Percentiles rank a stretch among this genome's conserved stretches.
Evolutionary conservation across 2,113 vertebrate species (phyloP).

Genomic region (Nothoprocta pentlandii): DNA sequence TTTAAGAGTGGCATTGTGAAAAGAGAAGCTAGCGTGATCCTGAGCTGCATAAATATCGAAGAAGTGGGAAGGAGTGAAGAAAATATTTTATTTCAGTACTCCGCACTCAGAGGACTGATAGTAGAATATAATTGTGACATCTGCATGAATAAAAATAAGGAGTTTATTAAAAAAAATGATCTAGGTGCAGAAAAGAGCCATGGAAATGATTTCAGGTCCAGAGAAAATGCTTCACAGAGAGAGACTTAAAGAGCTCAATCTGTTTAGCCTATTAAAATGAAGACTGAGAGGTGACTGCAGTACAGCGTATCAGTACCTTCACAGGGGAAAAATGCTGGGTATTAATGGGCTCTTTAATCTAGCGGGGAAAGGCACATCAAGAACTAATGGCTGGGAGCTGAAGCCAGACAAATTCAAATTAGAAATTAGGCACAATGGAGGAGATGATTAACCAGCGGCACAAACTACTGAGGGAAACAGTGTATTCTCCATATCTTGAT

Average conservation of each 20-base stretch:
- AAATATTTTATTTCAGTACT: constrained; percentile 30
- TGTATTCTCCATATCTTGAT: background rate
- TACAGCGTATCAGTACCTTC: constrained; percentile 53
- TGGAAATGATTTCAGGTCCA: constrained; percentile 51
- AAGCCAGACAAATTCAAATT: constrained; percentile 73
- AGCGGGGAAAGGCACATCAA: constrained; percentile 55
- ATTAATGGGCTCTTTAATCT: constrained; percentile 71
- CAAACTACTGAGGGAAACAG: constrained; percentile 22
- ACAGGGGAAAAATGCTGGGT: constrained; percentile 8
- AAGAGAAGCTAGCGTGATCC: background rate
- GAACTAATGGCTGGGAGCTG: constrained; percentile 64
- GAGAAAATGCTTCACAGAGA: constrained; percentile 57
- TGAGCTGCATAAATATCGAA: background rate
- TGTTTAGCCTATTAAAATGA: constrained; percentile 70
- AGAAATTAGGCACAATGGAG: constrained; percentile 45
- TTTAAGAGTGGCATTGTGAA: background rate
- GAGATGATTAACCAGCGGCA: constrained; percentile 46
- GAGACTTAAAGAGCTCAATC: constrained; percentile 66
- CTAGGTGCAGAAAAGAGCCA: constrained; percentile 31
- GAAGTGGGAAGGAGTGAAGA: background rate
- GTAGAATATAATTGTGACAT: constrained; percentile 31
- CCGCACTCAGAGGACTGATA: background rate
- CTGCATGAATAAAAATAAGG: constrained; percentile 56
- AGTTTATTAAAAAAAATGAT: constrained; percentile 60
- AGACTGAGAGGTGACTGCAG: constrained; percentile 64